Percentiles rank a stretch among this genome's conserved stretches.
Evolutionary conservation across 2,888 invertebrate genomes (phyloP).

Genomic region (Dastarcus helophoroides): DNA sequence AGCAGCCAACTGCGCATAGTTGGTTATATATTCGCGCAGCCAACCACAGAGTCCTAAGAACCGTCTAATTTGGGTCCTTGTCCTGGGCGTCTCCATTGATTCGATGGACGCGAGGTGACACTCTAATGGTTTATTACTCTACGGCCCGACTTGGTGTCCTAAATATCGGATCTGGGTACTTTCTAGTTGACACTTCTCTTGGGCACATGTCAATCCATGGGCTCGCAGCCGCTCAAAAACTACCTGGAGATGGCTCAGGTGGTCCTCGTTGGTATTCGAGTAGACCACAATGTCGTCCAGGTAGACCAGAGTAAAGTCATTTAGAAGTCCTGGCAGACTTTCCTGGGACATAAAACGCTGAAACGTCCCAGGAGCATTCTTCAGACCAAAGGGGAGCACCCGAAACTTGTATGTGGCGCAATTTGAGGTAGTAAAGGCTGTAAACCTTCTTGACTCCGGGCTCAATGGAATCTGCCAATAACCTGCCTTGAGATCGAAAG

Average conservation of each 20-base stretch:
- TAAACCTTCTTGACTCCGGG: neutral
- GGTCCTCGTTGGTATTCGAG: slow-evolving; percentile 12
- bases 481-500: neutral
- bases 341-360: slow-evolving; percentile 8
- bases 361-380: neutral
- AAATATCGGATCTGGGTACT: slow-evolving; percentile 1
- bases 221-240: slow-evolving; percentile 4
- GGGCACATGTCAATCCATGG: slow-evolving; percentile 11
- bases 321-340: slow-evolving; percentile 6
- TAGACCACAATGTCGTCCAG: slow-evolving; percentile 23
- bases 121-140: slow-evolving; percentile 10
- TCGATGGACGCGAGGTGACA: slow-evolving; percentile 10
- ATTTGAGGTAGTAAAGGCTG: slow-evolving; percentile 7
- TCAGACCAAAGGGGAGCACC: too few relatives aligned
- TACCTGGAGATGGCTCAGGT: slow-evolving; percentile 12
- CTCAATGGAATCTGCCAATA: slow-evolving; percentile 2
- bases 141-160: neutral
- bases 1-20: slow-evolving; percentile 10
- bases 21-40: slow-evolving; percentile 15
- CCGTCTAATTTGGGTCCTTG: slow-evolving; percentile 9
- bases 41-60: slow-evolving; percentile 20
- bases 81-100: slow-evolving; percentile 7
- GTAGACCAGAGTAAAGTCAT: slow-evolving; percentile 17
- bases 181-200: slow-evolving; percentile 13
- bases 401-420: too few relatives aligned